Conservation (phyloP, 2,888 invertebrate genomes). For the Tetragonisca angustula region DNA sequence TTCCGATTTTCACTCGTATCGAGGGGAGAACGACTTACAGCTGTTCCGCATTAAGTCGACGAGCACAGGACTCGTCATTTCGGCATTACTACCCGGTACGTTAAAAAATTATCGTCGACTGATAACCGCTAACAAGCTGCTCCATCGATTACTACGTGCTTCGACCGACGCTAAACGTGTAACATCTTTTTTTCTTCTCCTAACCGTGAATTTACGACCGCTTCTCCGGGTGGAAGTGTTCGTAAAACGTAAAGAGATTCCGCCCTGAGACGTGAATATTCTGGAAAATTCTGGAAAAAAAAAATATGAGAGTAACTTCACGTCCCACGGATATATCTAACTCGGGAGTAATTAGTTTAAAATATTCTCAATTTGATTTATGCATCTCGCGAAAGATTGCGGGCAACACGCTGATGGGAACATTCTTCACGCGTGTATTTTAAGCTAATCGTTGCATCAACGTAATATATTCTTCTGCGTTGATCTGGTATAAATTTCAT, state of each 20-base stretch:
- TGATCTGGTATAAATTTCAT: background rate
- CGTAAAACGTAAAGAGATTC: constrained; percentile 21
- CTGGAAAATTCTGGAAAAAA: background rate
- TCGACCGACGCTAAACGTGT: constrained; percentile 31
- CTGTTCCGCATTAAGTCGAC: constrained; percentile 53
- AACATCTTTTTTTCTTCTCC: constrained; percentile 39
- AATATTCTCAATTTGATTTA: background rate
- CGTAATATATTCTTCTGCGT: background rate
- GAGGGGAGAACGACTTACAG: constrained; percentile 50
- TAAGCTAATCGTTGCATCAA: background rate
- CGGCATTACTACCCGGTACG: constrained; percentile 51
- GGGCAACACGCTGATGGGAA: background rate
- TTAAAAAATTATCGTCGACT: constrained; percentile 59
- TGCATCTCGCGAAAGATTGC: background rate
- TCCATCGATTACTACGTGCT: constrained; percentile 37
- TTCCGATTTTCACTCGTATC: constrained; percentile 27
- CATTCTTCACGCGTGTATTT: background rate
- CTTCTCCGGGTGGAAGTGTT: background rate
- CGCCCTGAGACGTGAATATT: background rate
- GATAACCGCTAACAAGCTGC: constrained; percentile 66
- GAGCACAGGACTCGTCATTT: constrained; percentile 34
- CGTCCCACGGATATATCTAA: background rate
- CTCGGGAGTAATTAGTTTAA: constrained; percentile 18
- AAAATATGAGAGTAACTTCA: constrained; percentile 7
- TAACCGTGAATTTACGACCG: constrained; percentile 1